A percentile compares a stretch with the other conserved stretches of the same genome.
phyloP scores from a whole-genome alignment of 2,888 invertebrate species.

The Sinelater perroti region DNA sequence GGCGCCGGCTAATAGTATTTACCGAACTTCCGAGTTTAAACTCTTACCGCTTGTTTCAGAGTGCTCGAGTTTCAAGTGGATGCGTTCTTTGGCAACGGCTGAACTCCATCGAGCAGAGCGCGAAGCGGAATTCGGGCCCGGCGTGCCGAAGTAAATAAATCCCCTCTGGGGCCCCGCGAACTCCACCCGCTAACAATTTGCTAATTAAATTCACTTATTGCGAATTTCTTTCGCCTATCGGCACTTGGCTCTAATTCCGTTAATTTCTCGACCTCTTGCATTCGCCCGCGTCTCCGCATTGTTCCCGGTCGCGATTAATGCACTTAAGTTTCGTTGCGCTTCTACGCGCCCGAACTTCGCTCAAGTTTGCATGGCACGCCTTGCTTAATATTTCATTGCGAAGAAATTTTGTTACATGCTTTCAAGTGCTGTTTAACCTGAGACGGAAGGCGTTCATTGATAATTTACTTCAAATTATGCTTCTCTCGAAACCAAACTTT shows the following conservation, averaged over 20 bases:
- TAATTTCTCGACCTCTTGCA: constrained; percentile 19
- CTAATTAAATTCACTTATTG: constrained; percentile 28
- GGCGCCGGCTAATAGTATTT: constrained; percentile 32
- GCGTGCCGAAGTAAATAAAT: constrained; percentile 18
- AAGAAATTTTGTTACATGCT: constrained; percentile 1
- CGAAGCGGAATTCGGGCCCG: constrained; percentile 15
- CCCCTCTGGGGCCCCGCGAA: constrained; percentile 12
- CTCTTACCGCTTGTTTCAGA: constrained; percentile 32
- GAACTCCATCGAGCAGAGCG: constrained; percentile 19
- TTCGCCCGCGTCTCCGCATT: constrained; percentile 21
- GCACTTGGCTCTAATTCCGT: constrained; percentile 27
- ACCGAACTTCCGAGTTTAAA: constrained; percentile 33
- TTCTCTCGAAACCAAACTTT: too few relatives aligned
- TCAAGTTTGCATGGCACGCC: neutral
- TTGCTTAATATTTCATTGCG: constrained; percentile 9
- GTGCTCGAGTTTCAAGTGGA: constrained; percentile 19
- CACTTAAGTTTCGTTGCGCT: constrained; percentile 21
- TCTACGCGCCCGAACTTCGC: neutral
- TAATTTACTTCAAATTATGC: too few relatives aligned
- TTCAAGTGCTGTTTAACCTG: too few relatives aligned
- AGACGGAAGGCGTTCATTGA: too few relatives aligned
- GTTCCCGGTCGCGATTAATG: constrained; percentile 28
- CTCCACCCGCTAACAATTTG: constrained; percentile 24
- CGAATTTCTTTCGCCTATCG: constrained; percentile 13
- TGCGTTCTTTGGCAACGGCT: constrained; percentile 4